These are phyloP conservation scores for Astatotilapia flaviijosephi DNA, from an alignment of 2,113 vertebrate genomes.

Conservation along the genomic window DNA sequence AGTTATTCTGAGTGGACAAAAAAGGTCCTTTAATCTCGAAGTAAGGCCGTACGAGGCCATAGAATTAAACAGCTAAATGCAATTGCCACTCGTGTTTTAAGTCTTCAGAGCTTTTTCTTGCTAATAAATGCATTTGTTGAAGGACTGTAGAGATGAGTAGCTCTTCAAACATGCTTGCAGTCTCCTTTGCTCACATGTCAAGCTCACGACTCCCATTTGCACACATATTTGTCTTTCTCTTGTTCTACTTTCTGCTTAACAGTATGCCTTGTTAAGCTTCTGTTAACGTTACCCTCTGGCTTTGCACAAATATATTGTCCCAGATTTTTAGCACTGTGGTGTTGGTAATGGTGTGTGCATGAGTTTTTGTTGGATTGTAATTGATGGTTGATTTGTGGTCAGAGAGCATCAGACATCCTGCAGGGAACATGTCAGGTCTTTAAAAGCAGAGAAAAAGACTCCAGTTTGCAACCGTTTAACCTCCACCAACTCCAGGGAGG, in stretches of 20 bases:
- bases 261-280: not conserved
- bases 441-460: slow-evolving; percentile 41
- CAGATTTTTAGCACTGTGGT: not conserved
- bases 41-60: slow-evolving; percentile 9
- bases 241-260: not conserved
- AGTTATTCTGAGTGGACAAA: slow-evolving; percentile 48
- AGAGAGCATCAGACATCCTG: slow-evolving; percentile 41
- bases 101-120: not conserved
- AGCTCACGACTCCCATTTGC: not conserved
- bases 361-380: slow-evolving; percentile 29
- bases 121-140: not conserved
- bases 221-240: not conserved
- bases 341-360: not conserved
- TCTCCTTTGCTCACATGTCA: not conserved
- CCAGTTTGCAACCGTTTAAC: slow-evolving; percentile 44
- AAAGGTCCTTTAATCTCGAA: slow-evolving; percentile 24
- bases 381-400: slow-evolving; percentile 63
- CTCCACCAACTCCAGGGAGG: slow-evolving; percentile 23
- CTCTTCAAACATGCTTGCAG: not conserved
- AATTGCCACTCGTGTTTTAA: not conserved
- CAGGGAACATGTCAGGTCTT: slow-evolving; percentile 53
- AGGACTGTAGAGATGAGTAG: not conserved
- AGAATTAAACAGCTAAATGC: slow-evolving; percentile 6
- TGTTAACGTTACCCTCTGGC: not conserved
- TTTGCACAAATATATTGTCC: not conserved